These are phyloP conservation scores for Pica pica DNA, from an alignment of 2,113 vertebrate species.

Conservation along the genomic window DNA sequence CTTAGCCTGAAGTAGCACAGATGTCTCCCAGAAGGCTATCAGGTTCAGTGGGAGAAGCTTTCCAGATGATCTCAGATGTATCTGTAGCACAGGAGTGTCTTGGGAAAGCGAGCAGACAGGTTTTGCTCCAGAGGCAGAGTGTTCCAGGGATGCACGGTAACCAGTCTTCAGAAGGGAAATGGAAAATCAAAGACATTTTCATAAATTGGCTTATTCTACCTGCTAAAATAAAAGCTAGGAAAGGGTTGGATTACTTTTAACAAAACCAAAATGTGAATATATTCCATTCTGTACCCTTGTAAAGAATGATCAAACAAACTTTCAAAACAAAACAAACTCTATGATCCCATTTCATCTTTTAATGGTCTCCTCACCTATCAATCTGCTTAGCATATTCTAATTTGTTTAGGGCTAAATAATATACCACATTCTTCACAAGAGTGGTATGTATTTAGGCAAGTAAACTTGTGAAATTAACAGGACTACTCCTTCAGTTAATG, in stretches of 20 bases:
- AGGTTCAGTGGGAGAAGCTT: not conserved
- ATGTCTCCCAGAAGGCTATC: not conserved
- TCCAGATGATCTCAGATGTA: not conserved
- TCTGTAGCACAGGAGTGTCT: not conserved
- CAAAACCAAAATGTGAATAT: not conserved
- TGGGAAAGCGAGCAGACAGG: accelerated
- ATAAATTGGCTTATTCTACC: not conserved
- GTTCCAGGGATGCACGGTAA: not conserved
- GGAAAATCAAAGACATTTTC: not conserved
- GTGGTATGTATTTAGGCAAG: not conserved
- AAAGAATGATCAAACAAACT: not conserved
- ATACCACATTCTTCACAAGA: not conserved
- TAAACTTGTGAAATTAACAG: not conserved
- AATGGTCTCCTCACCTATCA: not conserved
- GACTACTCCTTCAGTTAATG: not conserved
- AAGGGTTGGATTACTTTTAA: not conserved
- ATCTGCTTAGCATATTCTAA: not conserved
- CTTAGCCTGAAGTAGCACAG: not conserved
- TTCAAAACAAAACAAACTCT: not conserved
- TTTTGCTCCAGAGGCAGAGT: not conserved
- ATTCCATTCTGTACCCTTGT: not conserved
- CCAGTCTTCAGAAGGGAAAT: not conserved
- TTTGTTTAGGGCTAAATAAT: not conserved
- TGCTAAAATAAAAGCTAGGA: not conserved
- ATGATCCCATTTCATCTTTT: not conserved